Base-by-base conservation (phyloP, 2,888 invertebrate genomes). In the Emmelina monodactyla region DNA sequence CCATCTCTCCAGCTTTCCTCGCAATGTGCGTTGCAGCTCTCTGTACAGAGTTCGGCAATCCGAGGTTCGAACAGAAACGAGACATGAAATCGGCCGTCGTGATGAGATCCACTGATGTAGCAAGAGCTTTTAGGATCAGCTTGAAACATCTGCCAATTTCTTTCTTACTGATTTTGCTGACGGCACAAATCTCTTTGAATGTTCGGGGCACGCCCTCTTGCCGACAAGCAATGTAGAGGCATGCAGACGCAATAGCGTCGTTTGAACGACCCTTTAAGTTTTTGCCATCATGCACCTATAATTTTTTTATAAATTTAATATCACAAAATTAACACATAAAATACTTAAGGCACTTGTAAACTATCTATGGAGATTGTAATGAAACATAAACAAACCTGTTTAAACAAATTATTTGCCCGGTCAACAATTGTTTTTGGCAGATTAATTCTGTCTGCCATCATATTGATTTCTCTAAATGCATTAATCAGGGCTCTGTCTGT, bases 81-180 rank as follows among this genome's bases (percentile, higher is more conserved):
- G 96, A 97, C 98, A 99, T 99, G 65, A 99, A 99, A 63, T 99
- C 99, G 1, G 94, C 97, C 1, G 97, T 98, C 0, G 97, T 99
- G 39, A 99, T 98, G 37, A 97, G 86, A 60, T 97, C 97, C 5
- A 99, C 96, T 19, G 93, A 97, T 0, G 98, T 99, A 64, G 97
- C 96, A 34, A 99, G 76, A 0, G 94, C 96, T 64, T 97, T 97
- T 25, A 98, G 79, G 40, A 99, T 99, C 28, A 98, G 71, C 59
- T 98, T 98, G 71, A 99, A 99, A 63, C 98, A 98, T 46, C 97
- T 82, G 1, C 99, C 99, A 39, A 99, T 99, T 80, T 99, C 99
- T 56, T 98, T 97, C 78, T 99, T 99, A 55, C 97, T 97, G 38
- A 99, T 95, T 82, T 95, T 96, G 59, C 97, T 97, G 33, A 98